These are phyloP conservation scores for Nannobrachium achirus DNA, from an alignment of 2,113 vertebrate species.

Conservation along the genomic window DNA sequence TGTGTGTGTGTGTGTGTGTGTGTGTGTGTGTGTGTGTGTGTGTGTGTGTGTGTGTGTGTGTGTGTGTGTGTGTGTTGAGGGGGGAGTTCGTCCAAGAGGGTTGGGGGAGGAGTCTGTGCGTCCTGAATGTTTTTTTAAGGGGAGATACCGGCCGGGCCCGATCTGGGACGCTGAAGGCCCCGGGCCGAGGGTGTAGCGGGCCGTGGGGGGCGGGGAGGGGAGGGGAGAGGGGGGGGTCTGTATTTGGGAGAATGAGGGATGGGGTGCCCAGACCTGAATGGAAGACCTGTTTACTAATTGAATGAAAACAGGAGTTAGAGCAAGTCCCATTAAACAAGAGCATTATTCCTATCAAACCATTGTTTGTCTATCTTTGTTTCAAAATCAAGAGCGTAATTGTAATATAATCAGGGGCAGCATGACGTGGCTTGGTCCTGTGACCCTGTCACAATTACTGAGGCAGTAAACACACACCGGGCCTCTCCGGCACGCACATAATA, in stretches of 20 bases:
- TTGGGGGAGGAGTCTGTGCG: conserved; percentile 66
- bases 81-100: conserved; percentile 33
- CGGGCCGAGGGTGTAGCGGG: conserved; percentile 47
- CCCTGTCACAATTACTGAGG: conserved; percentile 55
- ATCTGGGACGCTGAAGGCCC: conserved; percentile 66
- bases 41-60: conserved; percentile 34
- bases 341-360: conserved; percentile 68
- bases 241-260: conserved; percentile 72
- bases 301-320: conserved; percentile 76
- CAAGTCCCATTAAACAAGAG: conserved; percentile 77
- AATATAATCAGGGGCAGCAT: conserved; percentile 65
- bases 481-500: conserved; percentile 23
- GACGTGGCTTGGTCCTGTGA: conserved; percentile 55
- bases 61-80: conserved; percentile 51
- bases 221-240: conserved; percentile 39
- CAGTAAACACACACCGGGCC: conserved; percentile 33
- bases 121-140: conserved; percentile 70
- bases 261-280: conserved; percentile 68
- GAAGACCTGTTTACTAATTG: conserved; percentile 77
- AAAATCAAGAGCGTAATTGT: conserved; percentile 60
- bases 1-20: conserved; percentile 27
- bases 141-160: conserved; percentile 56
- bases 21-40: conserved; percentile 10
- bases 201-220: conserved; percentile 14
- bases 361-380: conserved; percentile 68